These are phyloP conservation scores for Bradypodion ventrale DNA, from an alignment of 2,797 vertebrate species.

Conservation along the genomic window DNA sequence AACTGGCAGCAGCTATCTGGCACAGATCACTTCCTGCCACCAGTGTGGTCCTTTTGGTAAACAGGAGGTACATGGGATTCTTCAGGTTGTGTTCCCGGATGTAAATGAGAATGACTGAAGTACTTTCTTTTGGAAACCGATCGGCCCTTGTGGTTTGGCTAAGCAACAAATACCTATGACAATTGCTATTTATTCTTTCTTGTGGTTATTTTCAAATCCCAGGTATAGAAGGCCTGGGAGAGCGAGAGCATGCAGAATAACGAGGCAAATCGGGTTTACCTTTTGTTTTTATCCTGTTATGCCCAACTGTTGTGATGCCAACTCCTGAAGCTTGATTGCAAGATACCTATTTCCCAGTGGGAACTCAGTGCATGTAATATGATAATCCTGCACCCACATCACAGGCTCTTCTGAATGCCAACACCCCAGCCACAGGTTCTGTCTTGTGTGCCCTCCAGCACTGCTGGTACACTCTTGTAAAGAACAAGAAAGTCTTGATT, in stretches of 20 bases:
- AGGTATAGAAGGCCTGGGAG: neutral
- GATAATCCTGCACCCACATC: neutral
- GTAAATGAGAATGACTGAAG: neutral
- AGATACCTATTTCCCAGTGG: conserved; percentile 7
- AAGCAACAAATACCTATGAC: neutral
- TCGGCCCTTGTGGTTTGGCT: too few relatives aligned
- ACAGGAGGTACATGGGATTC: neutral
- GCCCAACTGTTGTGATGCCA: neutral
- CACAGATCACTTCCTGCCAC: neutral
- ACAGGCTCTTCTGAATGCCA: neutral
- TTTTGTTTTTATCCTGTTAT: neutral
- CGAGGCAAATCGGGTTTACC: neutral
- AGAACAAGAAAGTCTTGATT: neutral
- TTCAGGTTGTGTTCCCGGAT: neutral
- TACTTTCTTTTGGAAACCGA: neutral
- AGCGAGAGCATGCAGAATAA: conserved; percentile 12
- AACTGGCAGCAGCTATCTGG: neutral
- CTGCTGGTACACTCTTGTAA: neutral
- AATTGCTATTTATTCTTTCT: neutral
- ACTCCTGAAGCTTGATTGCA: neutral
- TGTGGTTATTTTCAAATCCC: neutral
- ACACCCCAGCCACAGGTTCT: neutral
- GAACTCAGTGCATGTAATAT: neutral
- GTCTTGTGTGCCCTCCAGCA: neutral
- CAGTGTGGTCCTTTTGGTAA: neutral